Base-by-base conservation (phyloP, 2,113 vertebrate species). In the Onychorhynchus coronatus region DNA sequence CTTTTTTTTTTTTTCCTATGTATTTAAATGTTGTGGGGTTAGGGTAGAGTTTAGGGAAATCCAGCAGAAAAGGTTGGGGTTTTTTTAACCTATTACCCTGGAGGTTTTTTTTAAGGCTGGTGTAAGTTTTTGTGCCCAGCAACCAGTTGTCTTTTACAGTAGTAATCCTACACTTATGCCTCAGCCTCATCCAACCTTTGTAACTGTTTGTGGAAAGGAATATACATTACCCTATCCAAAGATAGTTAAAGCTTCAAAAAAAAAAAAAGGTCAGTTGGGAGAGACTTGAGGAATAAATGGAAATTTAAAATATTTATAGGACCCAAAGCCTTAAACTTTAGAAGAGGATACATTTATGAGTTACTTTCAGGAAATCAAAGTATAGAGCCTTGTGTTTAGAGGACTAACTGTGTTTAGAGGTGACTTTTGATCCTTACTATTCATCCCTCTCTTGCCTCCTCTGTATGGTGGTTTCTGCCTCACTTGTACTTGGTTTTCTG, bases 191-290 rank as follows among this genome's bases (percentile, higher is more conserved):
- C 49, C 46, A 74, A 61, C 19, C 27, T 78, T 82, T 82, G 37
- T 71, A 85, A 85, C 31, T 50, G 30, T 31, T 85, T 92, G 56
- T 90, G 78, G 31, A 52, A 84, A 73, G 49, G 42, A 74, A 61
- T 24, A 37, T 53, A 20, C 8, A 5, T 65, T 80, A 77, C 15
- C 44, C 21, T 73, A 4, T 89, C 68, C 58, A 65, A 42, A 65
- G 27, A 37, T 14, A 65, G 8, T 73, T 93, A 18, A 72, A 61
- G 33, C 42, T 62, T 83, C 75, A 82, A 74, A 15, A 58, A 58
- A 90, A 42, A 73, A 70, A 74, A 56, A 35, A 68, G 18, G 11
- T 77, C 3, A 2, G 0, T 16, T 89, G 46, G 31, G 44, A 59
- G 27, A 41, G 21, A 49, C 12, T 16, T 73, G n/a, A 44, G 17